Percentiles rank a stretch among this genome's conserved stretches.
phyloP scores from a whole-genome alignment of 2,888 invertebrate genomes.

The Apoda limacodes region DNA sequence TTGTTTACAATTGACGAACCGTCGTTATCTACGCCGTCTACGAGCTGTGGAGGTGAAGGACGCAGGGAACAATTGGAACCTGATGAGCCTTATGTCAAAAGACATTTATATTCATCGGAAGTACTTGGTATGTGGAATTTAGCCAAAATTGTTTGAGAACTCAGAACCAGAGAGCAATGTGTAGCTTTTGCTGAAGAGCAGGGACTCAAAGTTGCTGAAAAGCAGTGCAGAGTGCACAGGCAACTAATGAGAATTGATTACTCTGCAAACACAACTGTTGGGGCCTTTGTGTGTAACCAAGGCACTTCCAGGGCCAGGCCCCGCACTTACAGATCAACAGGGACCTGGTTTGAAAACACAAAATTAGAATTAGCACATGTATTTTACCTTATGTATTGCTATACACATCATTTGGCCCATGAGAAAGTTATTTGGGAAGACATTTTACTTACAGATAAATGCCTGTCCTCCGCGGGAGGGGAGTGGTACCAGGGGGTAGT shows the following conservation, averaged over 20 bases:
- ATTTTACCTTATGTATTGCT: conserved; percentile 11
- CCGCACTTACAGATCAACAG: not conserved
- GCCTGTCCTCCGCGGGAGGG: too few relatives aligned
- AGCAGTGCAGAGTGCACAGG: not conserved
- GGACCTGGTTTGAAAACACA: conserved; percentile 13
- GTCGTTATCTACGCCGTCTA: too few relatives aligned
- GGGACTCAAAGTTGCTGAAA: not conserved
- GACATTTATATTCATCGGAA: not conserved
- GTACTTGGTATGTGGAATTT: not conserved
- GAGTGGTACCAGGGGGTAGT: too few relatives aligned
- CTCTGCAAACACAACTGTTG: not conserved
- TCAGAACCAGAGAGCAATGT: not conserved
- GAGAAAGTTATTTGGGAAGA: conserved; percentile 6
- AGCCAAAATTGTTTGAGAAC: not conserved
- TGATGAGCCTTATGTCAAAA: not conserved
- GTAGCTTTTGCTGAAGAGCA: not conserved
- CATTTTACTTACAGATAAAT: too few relatives aligned
- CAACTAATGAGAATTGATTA: not conserved
- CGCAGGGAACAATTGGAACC: not conserved
- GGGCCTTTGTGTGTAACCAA: not conserved
- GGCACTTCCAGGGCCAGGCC: not conserved
- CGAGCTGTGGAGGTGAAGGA: not conserved
- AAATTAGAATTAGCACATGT: conserved; percentile 7
- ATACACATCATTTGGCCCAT: conserved; percentile 1
- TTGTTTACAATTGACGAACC: too few relatives aligned